Evolutionary conservation across 2,797 vertebrate species (phyloP), one percentile per base, ranked within the genome.

Genomic region (Holocentrus rufus): DNA sequence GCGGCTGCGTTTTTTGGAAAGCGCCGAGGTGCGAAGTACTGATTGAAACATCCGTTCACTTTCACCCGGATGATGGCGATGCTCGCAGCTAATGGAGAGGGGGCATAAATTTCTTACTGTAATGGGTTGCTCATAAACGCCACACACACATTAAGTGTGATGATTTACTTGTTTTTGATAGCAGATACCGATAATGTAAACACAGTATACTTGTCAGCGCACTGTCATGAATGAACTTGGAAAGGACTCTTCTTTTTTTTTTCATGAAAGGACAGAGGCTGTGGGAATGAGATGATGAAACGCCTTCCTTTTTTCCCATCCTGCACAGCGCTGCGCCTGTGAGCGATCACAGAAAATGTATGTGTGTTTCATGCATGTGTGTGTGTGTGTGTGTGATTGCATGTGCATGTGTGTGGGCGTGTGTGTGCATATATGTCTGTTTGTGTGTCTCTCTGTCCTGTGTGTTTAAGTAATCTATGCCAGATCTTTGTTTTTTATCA

Each of bases 111-210:
- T 83, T 71, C 49, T 60, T 44, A 22, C 67, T 79, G 78, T 84
- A 87, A 90, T 85, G 69, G 74, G 60, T 77, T 22, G 67, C 67
- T 80, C 70, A 66, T 76, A 79, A 88, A 83, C 5, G 17, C 18
- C 2, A 27, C 14, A 25, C 4, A 27, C 53, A 77, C 44, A 63
- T 74, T 80, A 67, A 65, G 14, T 46, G 23, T 56, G 62, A 57
- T 79, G 76, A 89, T 87, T 83, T 74, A 82, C 80, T 79, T 83
- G 27, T 77, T 86, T 83, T 84, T 73, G 74, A 75, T 76, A 71
- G 68, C 70, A 73, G 30, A 59, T 49, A 65, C 22, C 67, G 27
- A 46, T 56, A 46, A 54, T 57, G 65, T 31, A 62, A 81, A 80
- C 27, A 75, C 52, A 39, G 30, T 57, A 36, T 74, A 54, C 14